phyloP scores from a whole-genome alignment of 2,888 invertebrate genomes.

The Platynereis dumerilii region DNA sequence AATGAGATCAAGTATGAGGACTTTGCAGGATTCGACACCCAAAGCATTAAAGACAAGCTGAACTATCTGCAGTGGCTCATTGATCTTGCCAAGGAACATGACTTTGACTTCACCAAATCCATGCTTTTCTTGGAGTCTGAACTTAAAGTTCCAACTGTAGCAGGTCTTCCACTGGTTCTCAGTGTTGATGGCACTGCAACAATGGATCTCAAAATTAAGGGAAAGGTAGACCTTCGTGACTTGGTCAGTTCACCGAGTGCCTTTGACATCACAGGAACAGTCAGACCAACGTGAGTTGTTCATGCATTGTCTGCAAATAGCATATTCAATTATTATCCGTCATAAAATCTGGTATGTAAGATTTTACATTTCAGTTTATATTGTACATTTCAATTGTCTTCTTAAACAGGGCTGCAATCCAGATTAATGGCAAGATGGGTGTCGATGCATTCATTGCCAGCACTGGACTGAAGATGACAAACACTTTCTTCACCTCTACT shows the following conservation, averaged over 20 bases:
- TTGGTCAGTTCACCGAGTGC: conserved; percentile 64
- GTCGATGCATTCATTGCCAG: conserved; percentile 80
- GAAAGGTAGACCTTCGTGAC: conserved; percentile 78
- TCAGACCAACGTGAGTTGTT: conserved; percentile 78
- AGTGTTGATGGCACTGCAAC: conserved; percentile 86
- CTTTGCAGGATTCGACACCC: conserved; percentile 61
- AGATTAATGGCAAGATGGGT: conserved; percentile 83
- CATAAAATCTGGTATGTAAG: neutral
- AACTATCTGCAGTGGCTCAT: conserved; percentile 65
- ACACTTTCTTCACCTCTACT: conserved; percentile 84
- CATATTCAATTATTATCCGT: too few relatives aligned
- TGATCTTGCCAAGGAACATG: conserved; percentile 71
- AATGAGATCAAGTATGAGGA: conserved; percentile 72
- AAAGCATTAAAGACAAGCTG: conserved; percentile 56
- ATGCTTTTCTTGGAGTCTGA: conserved; percentile 83
- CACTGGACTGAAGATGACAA: conserved; percentile 83
- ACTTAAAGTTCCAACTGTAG: conserved; percentile 83
- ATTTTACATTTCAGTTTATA: too few relatives aligned
- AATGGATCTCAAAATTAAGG: conserved; percentile 81
- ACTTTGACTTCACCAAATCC: conserved; percentile 82
- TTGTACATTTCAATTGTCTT: too few relatives aligned
- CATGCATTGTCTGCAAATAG: too few relatives aligned
- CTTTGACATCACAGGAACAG: conserved; percentile 79
- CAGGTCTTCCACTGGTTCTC: conserved; percentile 84
- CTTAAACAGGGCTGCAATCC: conserved; percentile 76